A percentile compares a stretch with the other conserved stretches of the same genome.
Evolutionary conservation across 2,797 vertebrate species (phyloP).

Genomic region (Anniella stebbinsi): DNA sequence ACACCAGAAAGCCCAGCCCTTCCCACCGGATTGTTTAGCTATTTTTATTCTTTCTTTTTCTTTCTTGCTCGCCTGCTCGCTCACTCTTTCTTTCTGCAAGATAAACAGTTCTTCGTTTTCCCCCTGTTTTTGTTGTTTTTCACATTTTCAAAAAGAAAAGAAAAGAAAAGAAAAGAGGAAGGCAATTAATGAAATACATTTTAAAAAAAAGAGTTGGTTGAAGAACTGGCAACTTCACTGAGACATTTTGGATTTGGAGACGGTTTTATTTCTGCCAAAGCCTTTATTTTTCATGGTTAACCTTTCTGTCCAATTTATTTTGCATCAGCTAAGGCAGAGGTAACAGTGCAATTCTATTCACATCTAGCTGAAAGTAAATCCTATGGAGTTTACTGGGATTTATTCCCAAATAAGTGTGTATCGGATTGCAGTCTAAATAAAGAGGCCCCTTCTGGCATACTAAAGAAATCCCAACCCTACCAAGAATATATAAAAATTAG

Average conservation of each 20-base stretch:
- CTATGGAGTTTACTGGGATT: too few species aligned
- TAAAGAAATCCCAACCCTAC: not conserved
- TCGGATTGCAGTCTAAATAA: not conserved
- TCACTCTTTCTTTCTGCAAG: too few species aligned
- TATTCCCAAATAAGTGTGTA: too few species aligned
- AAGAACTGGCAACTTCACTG: too few species aligned
- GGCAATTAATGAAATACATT: too few species aligned
- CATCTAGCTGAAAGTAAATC: not conserved
- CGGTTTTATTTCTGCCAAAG: too few species aligned
- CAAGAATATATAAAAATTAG: not conserved
- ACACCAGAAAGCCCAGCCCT: too few species aligned
- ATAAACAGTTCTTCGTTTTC: not conserved
- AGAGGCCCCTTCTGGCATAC: not conserved
- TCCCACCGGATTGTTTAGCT: too few species aligned
- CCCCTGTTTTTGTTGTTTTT: not conserved
- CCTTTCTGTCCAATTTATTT: not conserved
- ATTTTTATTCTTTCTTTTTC: not conserved
- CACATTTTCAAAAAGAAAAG: not conserved
- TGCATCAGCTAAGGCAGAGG: not conserved
- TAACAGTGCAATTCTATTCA: not conserved
- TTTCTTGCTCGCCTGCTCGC: too few species aligned
- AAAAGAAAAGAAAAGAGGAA: not conserved
- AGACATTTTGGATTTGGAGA: not conserved
- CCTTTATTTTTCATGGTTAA: not conserved
- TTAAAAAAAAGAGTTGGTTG: not conserved